A percentile compares a stretch with the other conserved stretches of the same genome.
Conservation (phyloP, 2,113 vertebrate species). For the Empidonax alnorum region DNA sequence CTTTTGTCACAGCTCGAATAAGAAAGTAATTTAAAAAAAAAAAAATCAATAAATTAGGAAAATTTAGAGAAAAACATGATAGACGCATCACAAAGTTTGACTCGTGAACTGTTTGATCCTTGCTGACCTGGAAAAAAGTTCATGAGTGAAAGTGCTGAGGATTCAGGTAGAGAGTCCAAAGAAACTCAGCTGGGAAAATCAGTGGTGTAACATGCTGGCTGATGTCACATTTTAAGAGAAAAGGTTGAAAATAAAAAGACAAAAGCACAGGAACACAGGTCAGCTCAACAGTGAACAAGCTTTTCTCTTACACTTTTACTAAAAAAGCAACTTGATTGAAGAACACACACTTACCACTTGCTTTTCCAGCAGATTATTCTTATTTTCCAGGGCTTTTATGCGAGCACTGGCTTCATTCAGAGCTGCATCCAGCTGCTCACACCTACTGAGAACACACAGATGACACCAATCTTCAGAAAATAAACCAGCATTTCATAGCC, state of each 20-base stretch:
- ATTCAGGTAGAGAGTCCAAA: background rate
- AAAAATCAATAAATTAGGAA: background rate
- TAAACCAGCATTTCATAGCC: background rate
- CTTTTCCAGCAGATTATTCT: slow-evolving; percentile 84
- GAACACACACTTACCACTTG: slow-evolving; percentile 81
- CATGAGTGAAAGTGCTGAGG: background rate
- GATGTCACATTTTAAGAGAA: background rate
- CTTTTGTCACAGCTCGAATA: background rate
- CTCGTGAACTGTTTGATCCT: background rate
- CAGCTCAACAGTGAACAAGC: background rate
- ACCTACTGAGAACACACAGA: slow-evolving; percentile 73
- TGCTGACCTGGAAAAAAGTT: background rate
- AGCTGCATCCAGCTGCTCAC: slow-evolving; percentile 84
- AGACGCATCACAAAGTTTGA: background rate
- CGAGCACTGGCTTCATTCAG: slow-evolving; percentile 81
- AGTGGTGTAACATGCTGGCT: background rate
- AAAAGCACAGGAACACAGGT: background rate
- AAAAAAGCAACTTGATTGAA: background rate
- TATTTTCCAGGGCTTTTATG: slow-evolving; percentile 85
- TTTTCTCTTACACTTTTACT: background rate
- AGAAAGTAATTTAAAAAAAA: background rate
- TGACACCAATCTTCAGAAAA: background rate
- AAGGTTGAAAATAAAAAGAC: background rate
- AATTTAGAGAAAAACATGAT: background rate
- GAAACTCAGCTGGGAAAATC: background rate